A percentile compares a stretch with the other conserved stretches of the same genome.
These are phyloP conservation scores for Enhydra lutris DNA, from an alignment of 2,113 vertebrate genomes.

Conservation along the genomic window DNA sequence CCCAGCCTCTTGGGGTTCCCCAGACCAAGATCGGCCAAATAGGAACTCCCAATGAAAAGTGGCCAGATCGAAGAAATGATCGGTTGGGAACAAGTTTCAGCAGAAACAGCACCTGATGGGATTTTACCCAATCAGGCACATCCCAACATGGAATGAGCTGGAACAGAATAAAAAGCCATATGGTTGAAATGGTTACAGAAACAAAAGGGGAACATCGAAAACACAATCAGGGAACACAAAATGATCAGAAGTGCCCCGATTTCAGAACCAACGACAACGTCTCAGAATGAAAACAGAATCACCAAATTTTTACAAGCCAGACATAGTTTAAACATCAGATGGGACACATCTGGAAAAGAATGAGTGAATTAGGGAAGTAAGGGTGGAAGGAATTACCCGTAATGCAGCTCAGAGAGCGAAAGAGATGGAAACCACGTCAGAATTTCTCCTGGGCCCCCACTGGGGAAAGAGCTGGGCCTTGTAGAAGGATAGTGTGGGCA, in stretches of 20 bases:
- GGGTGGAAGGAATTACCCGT: background rate
- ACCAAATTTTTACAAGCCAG: background rate
- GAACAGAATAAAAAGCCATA: background rate
- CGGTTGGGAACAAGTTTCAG: background rate
- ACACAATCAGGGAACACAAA: background rate
- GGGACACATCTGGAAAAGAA: background rate
- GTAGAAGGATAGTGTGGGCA: fast-evolving
- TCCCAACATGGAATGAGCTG: background rate
- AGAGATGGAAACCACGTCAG: background rate
- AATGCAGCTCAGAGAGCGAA: background rate
- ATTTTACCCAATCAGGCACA: background rate
- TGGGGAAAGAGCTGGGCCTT: background rate
- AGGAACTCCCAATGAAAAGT: background rate
- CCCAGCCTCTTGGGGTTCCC: background rate
- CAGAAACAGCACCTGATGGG: background rate
- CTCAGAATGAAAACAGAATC: background rate
- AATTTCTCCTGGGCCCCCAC: background rate
- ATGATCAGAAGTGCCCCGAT: background rate
- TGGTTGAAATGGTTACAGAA: background rate
- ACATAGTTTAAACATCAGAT: background rate
- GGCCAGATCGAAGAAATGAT: background rate
- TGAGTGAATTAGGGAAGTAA: background rate
- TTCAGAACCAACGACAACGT: background rate
- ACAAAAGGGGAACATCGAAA: background rate
- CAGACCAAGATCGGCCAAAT: background rate